phyloP scores from a whole-genome alignment of 1,140 invertebrate genomes.

The Philotrypesis tridentata region DNA sequence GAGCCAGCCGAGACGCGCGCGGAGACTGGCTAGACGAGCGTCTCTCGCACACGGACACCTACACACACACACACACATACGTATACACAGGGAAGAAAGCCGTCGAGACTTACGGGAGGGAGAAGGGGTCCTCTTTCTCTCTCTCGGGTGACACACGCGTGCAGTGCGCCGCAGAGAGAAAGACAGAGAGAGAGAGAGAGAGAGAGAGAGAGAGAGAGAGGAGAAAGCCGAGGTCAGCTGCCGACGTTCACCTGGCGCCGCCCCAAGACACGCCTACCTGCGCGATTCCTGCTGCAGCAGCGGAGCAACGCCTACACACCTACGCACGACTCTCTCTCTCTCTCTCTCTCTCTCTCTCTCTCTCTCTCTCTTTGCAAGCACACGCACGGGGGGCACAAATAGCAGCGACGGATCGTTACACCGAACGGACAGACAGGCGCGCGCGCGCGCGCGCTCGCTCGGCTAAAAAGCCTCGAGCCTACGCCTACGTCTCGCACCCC shows the following conservation, averaged over 20 bases:
- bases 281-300: conserved; percentile 62
- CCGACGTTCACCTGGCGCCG: conserved; percentile 68
- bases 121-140: neutral
- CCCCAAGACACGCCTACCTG: conserved; percentile 73
- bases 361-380: neutral
- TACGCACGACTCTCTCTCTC: conserved; percentile 53
- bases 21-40: no score
- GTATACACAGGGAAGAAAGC: neutral
- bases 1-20: no score
- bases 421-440: neutral
- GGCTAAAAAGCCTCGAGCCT: conserved; percentile 47
- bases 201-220: conserved; percentile 45
- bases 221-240: conserved; percentile 64
- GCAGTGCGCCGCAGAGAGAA: conserved; percentile 13
- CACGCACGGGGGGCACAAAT: neutral
- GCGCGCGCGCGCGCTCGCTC: no score
- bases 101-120: neutral
- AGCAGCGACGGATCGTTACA: neutral
- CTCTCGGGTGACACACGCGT: conserved; percentile 54
- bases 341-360: neutral
- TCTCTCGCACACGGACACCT: no score
- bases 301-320: conserved; percentile 70
- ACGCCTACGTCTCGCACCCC: conserved; percentile 57
- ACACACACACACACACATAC: no score
- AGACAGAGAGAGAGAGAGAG: conserved; percentile 15